These are phyloP conservation scores for Setipinna tenuifilis DNA, from an alignment of 2,797 vertebrate species.

Conservation along the genomic window DNA sequence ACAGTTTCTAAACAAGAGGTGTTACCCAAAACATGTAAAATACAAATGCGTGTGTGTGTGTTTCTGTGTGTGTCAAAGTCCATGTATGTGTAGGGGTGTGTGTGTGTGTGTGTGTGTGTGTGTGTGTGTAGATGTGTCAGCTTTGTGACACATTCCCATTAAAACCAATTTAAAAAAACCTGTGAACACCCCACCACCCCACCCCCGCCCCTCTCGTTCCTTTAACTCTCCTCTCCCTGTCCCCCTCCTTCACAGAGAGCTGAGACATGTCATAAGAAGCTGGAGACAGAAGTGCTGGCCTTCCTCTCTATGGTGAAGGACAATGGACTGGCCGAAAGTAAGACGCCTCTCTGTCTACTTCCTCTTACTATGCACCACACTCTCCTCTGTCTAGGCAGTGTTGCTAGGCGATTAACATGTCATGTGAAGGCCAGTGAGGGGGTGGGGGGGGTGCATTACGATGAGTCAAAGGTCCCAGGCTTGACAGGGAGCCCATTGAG, in stretches of 20 bases:
- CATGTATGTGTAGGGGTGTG: not conserved
- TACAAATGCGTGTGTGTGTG: not conserved
- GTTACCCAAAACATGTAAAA: not conserved
- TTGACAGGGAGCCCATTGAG: no score
- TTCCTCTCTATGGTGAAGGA: slow-evolving; percentile 83
- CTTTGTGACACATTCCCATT: not conserved
- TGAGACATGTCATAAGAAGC: slow-evolving; percentile 80
- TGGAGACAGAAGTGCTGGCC: slow-evolving; percentile 81
- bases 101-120: not conserved
- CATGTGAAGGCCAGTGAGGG: no score
- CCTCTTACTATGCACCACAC: not conserved
- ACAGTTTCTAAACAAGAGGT: not conserved
- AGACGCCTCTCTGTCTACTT: slow-evolving; percentile 46
- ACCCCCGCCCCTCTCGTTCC: slow-evolving; percentile 28
- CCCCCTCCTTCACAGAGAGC: slow-evolving; percentile 76
- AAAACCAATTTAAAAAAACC: not conserved
- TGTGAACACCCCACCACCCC: not conserved
- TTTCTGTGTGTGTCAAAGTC: not conserved
- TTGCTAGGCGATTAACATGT: no score
- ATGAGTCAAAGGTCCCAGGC: no score
- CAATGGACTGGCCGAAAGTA: slow-evolving; percentile 82
- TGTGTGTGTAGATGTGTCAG: not conserved
- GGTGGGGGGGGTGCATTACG: no score
- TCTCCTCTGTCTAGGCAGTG: not conserved
- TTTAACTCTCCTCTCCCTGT: not conserved